Base-by-base conservation (phyloP, 1,140 invertebrate genomes). In the Triops cancriformis region DNA sequence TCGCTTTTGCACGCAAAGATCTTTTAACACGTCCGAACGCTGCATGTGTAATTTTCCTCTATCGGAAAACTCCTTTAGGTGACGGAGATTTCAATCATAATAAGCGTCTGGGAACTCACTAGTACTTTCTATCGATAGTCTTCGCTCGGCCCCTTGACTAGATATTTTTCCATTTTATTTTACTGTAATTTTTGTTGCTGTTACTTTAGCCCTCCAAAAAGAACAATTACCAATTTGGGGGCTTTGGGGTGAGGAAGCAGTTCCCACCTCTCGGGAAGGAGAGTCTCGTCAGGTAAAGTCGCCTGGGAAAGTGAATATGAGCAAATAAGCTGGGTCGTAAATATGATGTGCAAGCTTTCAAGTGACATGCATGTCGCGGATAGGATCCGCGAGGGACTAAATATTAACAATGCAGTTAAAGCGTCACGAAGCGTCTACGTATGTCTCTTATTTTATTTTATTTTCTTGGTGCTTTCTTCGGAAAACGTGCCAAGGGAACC, bases 1-100 rank as follows among this genome's bases (percentile, higher is more conserved):
- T 23, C 1, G 12, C 45, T 64, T 64, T 64, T 64, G 10, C 14
- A 64, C 10, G 0, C 9, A 18, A 18, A 64, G 51, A 64, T 64
- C 51, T 64, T 23, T 64, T 64, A 64, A 64, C 51, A 64, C 51
- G 51, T 64, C 51, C 5, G 5, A 64, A 18, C 31, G 2, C 23
- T 64, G 10, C 14, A 64, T 64, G 23, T 64, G 51, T 64, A 64
- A 64, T 64, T 64, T 64, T n/a, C 51, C 51, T 14, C 23, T 18
- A 64, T 64, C 10, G 9, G 51, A 64, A 64, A 64, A 64, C 51
- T 64, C 51, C 51, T 23, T 64, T 64, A 18, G 14, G 51, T 23
- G 51, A 64, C 51, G 51, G 18, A 64, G 51, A 64, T 64, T 64
- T n/a, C 2, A 64, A 64, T 64, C 51, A 64, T 64, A 64, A 64